Percentiles rank a stretch among this genome's conserved stretches.
phyloP scores from a whole-genome alignment of 2,797 vertebrate genomes.

The Poecilia gillii region DNA sequence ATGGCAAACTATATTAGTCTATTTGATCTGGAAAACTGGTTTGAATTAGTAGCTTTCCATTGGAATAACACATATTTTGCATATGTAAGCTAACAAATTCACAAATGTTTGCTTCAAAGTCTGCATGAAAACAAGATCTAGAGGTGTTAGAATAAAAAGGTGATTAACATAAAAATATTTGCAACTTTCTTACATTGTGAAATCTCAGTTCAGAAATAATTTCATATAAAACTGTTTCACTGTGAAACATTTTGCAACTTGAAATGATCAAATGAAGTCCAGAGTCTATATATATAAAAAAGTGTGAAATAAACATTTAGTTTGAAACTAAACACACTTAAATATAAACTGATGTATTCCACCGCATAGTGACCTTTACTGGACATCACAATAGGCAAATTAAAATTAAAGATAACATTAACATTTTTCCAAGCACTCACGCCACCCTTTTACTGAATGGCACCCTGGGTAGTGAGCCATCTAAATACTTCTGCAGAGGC shows the following conservation, averaged over 20 bases:
- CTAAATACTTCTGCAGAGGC: not conserved
- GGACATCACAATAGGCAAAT: not conserved
- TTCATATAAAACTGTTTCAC: not conserved
- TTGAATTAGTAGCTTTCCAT: not conserved
- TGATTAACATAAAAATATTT: not conserved
- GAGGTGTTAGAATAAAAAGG: not conserved
- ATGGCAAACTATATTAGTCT: not conserved
- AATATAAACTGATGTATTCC: not conserved
- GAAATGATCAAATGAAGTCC: not conserved
- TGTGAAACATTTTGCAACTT: not conserved
- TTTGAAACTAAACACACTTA: not conserved
- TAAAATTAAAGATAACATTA: not conserved
- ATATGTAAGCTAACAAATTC: not conserved
- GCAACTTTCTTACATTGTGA: not conserved
- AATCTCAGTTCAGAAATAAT: not conserved
- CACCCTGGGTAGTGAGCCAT: not conserved
- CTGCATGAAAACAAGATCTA: not conserved
- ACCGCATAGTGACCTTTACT: not conserved
- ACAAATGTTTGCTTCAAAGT: not conserved
- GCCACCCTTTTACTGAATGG: not conserved
- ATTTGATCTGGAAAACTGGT: not conserved
- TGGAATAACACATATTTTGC: not conserved
- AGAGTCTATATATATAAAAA: not conserved
- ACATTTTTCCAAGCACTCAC: not conserved
- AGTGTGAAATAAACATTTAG: not conserved